phyloP scores from a whole-genome alignment of 2,888 invertebrate species.

The Eristalinus sepulchralis region DNA sequence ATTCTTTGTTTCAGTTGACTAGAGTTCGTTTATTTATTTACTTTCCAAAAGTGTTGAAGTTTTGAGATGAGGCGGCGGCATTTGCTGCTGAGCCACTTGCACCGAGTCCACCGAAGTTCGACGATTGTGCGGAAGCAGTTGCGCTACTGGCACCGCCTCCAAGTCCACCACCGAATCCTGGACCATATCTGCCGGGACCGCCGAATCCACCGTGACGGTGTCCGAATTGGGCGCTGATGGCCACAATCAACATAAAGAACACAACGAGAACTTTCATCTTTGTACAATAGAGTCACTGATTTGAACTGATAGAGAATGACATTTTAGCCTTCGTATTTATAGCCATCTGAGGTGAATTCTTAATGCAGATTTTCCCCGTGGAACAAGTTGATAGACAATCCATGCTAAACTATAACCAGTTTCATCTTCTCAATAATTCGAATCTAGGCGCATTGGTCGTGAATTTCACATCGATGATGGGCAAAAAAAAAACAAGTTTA shows the following conservation, averaged over 20 bases:
- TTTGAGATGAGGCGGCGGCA: background rate
- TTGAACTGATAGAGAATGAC: no score
- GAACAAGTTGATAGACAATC: no score
- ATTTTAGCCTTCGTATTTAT: no score
- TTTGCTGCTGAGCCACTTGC: background rate
- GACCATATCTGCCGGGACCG: background rate
- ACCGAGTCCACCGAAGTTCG: background rate
- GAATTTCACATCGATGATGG: no score
- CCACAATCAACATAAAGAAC: slow-evolving; percentile 75
- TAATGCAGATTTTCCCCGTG: no score
- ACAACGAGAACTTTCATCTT: slow-evolving; percentile 76
- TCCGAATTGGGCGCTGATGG: slow-evolving; percentile 72
- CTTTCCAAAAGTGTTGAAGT: background rate
- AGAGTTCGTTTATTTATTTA: background rate
- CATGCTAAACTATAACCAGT: no score
- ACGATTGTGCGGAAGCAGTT: slow-evolving; percentile 11
- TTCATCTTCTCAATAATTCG: no score
- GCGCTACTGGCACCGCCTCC: slow-evolving; percentile 18
- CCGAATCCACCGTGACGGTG: background rate
- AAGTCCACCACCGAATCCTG: no score
- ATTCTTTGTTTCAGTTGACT: background rate
- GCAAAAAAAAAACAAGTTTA: no score
- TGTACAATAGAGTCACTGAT: background rate
- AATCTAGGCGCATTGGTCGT: no score
- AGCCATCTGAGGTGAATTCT: no score